These are phyloP conservation scores for Cochlearius cochlearius DNA, from an alignment of 2,113 vertebrate genomes.

Conservation along the genomic window DNA sequence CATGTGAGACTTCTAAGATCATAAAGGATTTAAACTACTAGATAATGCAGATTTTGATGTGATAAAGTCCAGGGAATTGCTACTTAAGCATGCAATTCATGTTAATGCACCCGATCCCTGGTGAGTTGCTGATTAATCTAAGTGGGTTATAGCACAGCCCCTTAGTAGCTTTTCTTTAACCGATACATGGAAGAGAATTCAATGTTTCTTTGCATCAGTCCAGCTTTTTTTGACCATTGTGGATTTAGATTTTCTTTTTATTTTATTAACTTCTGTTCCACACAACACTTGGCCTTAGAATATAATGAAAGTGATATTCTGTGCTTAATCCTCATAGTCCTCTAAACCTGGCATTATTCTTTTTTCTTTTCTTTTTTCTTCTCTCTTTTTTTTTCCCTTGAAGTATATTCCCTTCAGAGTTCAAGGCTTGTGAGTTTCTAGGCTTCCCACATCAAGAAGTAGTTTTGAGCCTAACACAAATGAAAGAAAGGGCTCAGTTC, in stretches of 20 bases:
- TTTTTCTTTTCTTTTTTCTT: not conserved
- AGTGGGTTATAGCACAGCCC: not conserved
- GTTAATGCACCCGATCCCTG: not conserved
- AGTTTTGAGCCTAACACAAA: not conserved
- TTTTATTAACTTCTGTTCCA: not conserved
- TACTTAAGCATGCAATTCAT: conserved; percentile 6
- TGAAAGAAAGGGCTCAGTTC: too few relatives aligned
- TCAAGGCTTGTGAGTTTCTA: not conserved
- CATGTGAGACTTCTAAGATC: not conserved
- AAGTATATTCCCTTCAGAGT: not conserved
- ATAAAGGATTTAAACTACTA: not conserved
- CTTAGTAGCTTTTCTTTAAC: conserved; percentile 23
- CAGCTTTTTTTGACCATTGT: not conserved
- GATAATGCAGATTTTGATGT: not conserved
- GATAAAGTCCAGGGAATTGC: not conserved
- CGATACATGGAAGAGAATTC: not conserved
- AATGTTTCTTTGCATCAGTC: not conserved
- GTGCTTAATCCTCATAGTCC: not conserved
- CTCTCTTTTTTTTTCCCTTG: not conserved
- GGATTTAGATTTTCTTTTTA: not conserved
- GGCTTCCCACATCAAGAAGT: not conserved
- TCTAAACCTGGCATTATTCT: not conserved
- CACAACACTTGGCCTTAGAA: not conserved
- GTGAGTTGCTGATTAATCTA: not conserved
- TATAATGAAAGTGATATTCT: not conserved